Evolutionary conservation across 2,888 invertebrate species (phyloP).

Genomic region (Parthenolecanium corni): DNA sequence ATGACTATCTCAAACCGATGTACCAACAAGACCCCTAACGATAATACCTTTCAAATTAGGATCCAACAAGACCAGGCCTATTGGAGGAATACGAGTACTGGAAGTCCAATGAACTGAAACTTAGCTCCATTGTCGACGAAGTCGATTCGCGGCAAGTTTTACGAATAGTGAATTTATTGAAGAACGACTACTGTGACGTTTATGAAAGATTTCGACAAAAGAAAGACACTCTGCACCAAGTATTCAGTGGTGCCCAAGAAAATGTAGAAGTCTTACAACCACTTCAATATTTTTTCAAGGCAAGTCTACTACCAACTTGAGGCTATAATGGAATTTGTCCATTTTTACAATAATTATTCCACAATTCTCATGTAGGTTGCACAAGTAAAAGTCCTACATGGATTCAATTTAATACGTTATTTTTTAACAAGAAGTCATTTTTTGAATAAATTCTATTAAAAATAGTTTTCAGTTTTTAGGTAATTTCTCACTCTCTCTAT

Average conservation of each 20-base stretch:
- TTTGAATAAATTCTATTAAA: too few relatives aligned
- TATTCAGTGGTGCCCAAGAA: conserved; percentile 60
- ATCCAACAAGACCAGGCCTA: conserved; percentile 56
- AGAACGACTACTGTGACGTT: conserved; percentile 45
- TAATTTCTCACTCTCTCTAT: too few relatives aligned
- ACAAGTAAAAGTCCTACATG: too few relatives aligned
- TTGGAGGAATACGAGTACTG: conserved; percentile 77
- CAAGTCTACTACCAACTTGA: too few relatives aligned
- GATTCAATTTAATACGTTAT: too few relatives aligned
- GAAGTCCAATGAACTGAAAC: conserved; percentile 65
- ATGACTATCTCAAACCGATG: too few relatives aligned
- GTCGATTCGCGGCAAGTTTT: conserved; percentile 58
- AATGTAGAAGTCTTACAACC: conserved; percentile 67
- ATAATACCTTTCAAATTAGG: neutral
- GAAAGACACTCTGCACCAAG: conserved; percentile 50
- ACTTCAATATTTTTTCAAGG: conserved; percentile 59
- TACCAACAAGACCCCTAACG: neutral
- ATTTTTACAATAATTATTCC: too few relatives aligned
- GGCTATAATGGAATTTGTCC: too few relatives aligned
- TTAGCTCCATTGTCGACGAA: conserved; percentile 69
- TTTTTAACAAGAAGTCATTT: too few relatives aligned
- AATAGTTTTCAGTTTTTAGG: too few relatives aligned
- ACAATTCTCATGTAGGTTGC: too few relatives aligned
- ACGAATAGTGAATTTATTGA: conserved; percentile 49
- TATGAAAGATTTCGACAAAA: conserved; percentile 50